Conservation (phyloP, 2,797 vertebrate species). For the Rhynchonycteris naso region DNA sequence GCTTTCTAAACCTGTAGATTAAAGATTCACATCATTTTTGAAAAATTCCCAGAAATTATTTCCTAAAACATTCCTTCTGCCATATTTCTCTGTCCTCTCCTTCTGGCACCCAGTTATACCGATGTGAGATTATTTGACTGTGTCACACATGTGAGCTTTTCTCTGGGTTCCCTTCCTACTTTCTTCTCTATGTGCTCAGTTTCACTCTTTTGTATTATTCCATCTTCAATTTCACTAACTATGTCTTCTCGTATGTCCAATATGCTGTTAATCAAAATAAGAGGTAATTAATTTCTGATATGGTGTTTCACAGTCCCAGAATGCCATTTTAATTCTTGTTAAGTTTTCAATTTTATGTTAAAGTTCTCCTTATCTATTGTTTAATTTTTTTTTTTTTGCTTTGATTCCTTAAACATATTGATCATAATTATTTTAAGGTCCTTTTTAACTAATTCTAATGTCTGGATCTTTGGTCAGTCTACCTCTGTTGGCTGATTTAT, state of each 20-base stretch:
- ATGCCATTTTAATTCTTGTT: background rate
- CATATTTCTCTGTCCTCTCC: background rate
- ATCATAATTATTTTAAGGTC: background rate
- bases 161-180: background rate
- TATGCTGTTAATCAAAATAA: background rate
- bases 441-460: background rate
- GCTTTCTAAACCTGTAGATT: background rate
- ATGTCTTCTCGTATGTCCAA: background rate
- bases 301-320: background rate
- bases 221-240: background rate
- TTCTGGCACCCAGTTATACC: background rate
- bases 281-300: background rate
- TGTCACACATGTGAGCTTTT: background rate
- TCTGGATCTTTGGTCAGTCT: background rate
- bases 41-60: background rate
- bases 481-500: background rate
- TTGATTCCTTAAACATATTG: background rate
- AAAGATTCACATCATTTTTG: background rate
- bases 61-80: background rate
- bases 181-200: background rate
- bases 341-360: background rate
- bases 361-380: background rate
- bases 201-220: background rate
- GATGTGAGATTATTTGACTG: background rate
- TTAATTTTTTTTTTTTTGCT: background rate